Conservation (phyloP, 2,888 invertebrate species). For the Drosophila ezoana region DNA sequence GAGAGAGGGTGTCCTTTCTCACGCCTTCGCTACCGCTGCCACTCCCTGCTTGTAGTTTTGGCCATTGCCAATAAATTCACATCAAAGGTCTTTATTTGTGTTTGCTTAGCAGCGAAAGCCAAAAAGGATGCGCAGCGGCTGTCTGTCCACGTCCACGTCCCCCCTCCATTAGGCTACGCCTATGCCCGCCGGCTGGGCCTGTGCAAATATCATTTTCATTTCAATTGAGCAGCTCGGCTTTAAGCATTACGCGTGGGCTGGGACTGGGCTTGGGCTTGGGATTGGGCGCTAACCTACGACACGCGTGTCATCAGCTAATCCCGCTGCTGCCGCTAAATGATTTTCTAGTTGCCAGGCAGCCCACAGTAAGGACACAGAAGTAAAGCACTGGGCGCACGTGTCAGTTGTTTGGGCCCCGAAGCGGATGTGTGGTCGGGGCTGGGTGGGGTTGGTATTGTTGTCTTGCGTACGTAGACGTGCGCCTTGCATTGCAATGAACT, state of each 20-base stretch:
- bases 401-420: constrained; percentile 69
- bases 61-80: constrained; percentile 78
- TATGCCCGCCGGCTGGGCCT: constrained; percentile 59
- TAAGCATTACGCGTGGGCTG: constrained; percentile 37
- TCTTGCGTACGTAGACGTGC: constrained; percentile 42
- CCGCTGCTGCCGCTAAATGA: constrained; percentile 83
- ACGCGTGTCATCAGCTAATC: constrained; percentile 82
- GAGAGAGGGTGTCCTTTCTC: constrained; percentile 55
- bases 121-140: constrained; percentile 72
- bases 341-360: constrained; percentile 80
- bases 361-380: constrained; percentile 56
- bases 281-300: constrained; percentile 65
- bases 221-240: constrained; percentile 75
- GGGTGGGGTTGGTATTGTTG: constrained; percentile 16
- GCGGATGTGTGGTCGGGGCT: constrained; percentile 20
- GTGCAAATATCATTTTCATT: constrained; percentile 82
- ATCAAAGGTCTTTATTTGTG: constrained; percentile 80
- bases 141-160: constrained; percentile 16
- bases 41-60: constrained; percentile 40
- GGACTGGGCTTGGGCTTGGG: constrained; percentile 7
- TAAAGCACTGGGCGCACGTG: constrained; percentile 72
- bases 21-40: constrained; percentile 51
- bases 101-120: constrained; percentile 78
- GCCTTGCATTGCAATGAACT: constrained; percentile 76
- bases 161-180: constrained; percentile 11